Percentiles rank a stretch among this genome's conserved stretches.
These are phyloP conservation scores for Stomorhina lunata DNA, from an alignment of 2,888 invertebrate genomes.

Conservation along the genomic window DNA sequence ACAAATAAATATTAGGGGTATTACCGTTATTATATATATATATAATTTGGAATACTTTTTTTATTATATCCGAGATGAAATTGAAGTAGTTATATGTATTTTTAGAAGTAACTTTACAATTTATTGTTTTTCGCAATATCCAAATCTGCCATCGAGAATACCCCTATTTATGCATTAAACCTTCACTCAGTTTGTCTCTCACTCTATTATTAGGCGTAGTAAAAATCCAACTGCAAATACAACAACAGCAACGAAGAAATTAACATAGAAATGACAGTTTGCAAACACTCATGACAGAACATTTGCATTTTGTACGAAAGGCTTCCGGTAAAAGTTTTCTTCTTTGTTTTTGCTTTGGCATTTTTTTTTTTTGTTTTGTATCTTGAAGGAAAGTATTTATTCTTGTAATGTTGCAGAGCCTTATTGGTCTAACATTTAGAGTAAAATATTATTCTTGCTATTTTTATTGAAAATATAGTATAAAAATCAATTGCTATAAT, in stretches of 20 bases:
- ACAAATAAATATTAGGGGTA: no score
- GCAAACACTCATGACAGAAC: constrained; percentile 56
- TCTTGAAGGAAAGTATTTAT: constrained; percentile 30
- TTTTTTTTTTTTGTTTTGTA: background rate
- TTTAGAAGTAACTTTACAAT: no score
- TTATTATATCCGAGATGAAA: no score
- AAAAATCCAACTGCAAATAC: constrained; percentile 26
- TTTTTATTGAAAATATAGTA: background rate
- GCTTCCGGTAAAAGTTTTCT: constrained; percentile 65
- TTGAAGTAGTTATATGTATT: no score
- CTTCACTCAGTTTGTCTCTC: background rate
- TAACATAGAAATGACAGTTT: constrained; percentile 65
- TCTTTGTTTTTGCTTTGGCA: background rate
- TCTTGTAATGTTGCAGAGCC: background rate
- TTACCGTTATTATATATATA: no score
- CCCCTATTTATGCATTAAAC: background rate
- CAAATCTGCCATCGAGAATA: no score
- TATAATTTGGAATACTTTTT: no score
- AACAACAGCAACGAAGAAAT: constrained; percentile 41
- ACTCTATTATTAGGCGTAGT: constrained; percentile 50
- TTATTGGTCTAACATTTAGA: background rate
- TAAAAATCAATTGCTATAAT: constrained; percentile 44
- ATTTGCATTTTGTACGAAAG: constrained; percentile 67
- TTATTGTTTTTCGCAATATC: no score
- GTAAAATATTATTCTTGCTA: background rate